Base-by-base conservation (phyloP, 2,888 invertebrate genomes). In the Scaptomyza reducta region DNA sequence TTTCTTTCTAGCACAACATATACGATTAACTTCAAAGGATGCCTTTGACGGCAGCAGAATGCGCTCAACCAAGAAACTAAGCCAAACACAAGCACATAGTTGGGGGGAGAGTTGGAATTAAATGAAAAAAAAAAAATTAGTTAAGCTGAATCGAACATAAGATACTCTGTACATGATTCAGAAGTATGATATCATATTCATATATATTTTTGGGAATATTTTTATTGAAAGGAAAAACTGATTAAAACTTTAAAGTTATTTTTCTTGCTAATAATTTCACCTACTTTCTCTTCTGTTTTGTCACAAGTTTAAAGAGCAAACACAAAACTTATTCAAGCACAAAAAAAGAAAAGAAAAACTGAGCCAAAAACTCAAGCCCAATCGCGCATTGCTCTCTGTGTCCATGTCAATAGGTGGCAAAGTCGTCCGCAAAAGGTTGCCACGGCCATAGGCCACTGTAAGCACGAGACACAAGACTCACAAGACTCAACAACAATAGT, bases 1-100 rank as follows among this genome's bases (percentile, higher is more conserved):
- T 5, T 22, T 22, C 22, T 22, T 72, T 79, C 63, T 79, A 73
- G 64, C 68, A 70, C 72, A 77, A 75, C 78, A 79, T 76, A 74
- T 76, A 74, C 82, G 82, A 88, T 85, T 88, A 85, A 88, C 84
- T 86, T 85, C 84, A 85, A 85, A 85, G 88, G 87, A 75, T 77
- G 80, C 83, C 83, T 83, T 82, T 86, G 87, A 83, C 75, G 87
- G 80, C 84, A 49, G 56, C 40, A 16, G 63, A 79, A 78, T 44
- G 74, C 83, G 88, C 88, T 87, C 86, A 85, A 73, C 79, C 84
- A 82, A 75, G 73, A 79, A 79, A 87, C 78, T 74, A 74, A 86
- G 83, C 85, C 80, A 86, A 84, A 79, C 71, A 75, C 61, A 50
- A 61, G 9, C 51, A 50, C 46, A 41, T 58, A 68, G 47, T 49